Conservation (phyloP, 2,113 vertebrate species). For the Cyanoderma ruficeps region DNA sequence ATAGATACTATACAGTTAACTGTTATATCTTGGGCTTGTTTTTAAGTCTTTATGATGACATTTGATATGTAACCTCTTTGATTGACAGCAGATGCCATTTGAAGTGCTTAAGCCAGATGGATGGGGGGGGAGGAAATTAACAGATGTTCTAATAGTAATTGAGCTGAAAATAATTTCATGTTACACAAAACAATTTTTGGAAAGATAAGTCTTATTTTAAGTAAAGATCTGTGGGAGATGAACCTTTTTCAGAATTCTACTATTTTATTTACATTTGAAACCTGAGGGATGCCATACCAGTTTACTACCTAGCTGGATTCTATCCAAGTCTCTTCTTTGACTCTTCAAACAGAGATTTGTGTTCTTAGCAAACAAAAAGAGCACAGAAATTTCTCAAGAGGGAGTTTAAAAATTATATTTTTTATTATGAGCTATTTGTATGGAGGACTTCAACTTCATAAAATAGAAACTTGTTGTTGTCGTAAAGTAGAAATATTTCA, state of each 20-base stretch:
- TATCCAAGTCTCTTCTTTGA: neutral
- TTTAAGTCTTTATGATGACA: neutral
- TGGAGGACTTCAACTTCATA: neutral
- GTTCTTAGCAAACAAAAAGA: neutral
- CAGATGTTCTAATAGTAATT: slow-evolving; percentile 13
- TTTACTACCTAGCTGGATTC: neutral
- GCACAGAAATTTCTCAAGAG: neutral
- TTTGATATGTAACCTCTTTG: slow-evolving; percentile 6
- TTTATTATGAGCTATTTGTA: neutral
- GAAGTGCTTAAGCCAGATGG: slow-evolving; percentile 28
- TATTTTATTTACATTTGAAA: neutral
- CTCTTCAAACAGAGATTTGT: neutral
- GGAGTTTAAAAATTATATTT: neutral
- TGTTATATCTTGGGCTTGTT: neutral
- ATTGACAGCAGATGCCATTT: slow-evolving; percentile 14
- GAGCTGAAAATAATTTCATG: slow-evolving; percentile 19
- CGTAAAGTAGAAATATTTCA: neutral
- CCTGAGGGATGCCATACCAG: neutral
- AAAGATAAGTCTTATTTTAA: neutral
- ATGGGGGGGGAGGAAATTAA: neutral
- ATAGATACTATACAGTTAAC: neutral
- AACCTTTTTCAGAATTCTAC: neutral
- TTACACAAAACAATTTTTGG: neutral
- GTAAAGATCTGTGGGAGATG: neutral
- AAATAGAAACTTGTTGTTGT: neutral